Conservation (phyloP, 2,113 vertebrate genomes). For the Erythrocebus patas region DNA sequence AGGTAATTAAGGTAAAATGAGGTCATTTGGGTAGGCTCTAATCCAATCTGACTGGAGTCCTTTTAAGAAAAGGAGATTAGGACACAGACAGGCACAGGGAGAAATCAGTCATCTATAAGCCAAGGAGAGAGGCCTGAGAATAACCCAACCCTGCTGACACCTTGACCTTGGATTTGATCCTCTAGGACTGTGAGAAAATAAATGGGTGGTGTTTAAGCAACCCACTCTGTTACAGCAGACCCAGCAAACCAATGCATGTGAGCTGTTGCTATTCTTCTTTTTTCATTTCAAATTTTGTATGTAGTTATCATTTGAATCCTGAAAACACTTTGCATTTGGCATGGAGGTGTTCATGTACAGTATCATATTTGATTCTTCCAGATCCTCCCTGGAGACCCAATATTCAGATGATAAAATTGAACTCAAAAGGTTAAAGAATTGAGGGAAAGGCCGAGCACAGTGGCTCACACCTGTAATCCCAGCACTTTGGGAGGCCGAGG, state of each 20-base stretch:
- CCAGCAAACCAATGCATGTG: background rate
- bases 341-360: rapidly evolving
- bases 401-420: background rate
- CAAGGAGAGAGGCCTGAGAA: background rate
- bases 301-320: background rate
- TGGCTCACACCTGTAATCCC: no score
- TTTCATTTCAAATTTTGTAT: background rate
- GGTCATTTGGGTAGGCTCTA: background rate
- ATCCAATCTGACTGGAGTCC: background rate
- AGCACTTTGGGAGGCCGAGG: no score
- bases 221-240: rapidly evolving
- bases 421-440: background rate
- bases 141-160: background rate
- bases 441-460: no score
- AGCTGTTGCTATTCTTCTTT: background rate
- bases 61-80: background rate
- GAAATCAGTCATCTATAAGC: background rate
- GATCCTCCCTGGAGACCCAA: background rate
- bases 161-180: background rate
- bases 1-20: background rate
- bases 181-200: background rate
- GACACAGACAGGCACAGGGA: background rate
- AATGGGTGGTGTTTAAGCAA: background rate
- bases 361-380: background rate
- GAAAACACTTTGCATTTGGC: background rate